These are phyloP conservation scores for Mellivora capensis DNA, from an alignment of 2,113 vertebrate species.

Conservation along the genomic window DNA sequence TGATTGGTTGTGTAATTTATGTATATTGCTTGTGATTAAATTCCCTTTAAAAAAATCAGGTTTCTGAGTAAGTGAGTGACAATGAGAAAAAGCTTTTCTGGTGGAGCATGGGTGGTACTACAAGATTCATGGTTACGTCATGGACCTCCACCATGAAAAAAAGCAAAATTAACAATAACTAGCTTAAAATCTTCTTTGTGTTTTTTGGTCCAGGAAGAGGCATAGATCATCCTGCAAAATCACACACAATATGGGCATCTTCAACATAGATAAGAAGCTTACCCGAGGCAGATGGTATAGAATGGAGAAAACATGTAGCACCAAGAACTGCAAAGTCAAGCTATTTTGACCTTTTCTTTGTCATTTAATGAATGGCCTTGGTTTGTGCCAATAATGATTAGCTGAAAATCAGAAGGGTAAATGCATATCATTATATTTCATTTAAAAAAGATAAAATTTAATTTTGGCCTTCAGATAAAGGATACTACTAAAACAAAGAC, in stretches of 20 bases:
- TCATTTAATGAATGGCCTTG: background rate
- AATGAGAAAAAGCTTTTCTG: background rate
- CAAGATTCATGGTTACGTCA: background rate
- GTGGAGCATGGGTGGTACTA: background rate
- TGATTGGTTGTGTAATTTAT: background rate
- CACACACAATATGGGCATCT: background rate
- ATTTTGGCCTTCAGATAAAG: constrained; percentile 6
- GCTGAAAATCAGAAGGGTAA: background rate
- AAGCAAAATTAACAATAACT: background rate
- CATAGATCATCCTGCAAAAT: background rate
- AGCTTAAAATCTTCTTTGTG: background rate
- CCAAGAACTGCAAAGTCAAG: background rate
- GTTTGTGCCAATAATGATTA: background rate
- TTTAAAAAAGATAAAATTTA: background rate
- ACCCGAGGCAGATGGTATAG: background rate
- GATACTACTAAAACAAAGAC: background rate
- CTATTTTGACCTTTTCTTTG: background rate
- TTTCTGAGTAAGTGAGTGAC: background rate
- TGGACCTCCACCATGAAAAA: background rate
- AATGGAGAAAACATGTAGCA: background rate
- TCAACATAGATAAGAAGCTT: background rate
- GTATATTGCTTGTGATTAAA: background rate
- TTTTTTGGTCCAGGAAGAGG: background rate
- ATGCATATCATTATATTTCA: background rate
- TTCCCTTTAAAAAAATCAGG: background rate